Evolutionary conservation across 1,140 invertebrate genomes (phyloP).

Genomic region (Drosophila asahinai): DNA sequence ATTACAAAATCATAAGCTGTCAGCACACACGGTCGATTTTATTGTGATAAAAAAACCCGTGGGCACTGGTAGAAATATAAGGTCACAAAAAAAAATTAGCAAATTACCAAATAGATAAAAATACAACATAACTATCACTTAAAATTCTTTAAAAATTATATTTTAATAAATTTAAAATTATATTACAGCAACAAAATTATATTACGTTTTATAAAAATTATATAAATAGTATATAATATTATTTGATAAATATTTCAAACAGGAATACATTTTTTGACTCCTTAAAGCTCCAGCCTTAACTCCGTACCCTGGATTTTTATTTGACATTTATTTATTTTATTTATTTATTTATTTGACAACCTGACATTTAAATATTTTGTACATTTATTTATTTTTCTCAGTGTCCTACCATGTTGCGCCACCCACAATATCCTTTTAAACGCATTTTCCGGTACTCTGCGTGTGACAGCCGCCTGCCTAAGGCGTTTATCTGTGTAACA

Average conservation of each 20-base stretch:
- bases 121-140: neutral
- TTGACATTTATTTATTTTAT: too few relatives aligned
- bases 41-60: conserved; percentile 1
- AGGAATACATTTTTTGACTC: too few relatives aligned
- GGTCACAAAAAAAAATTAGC: neutral
- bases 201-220: too few relatives aligned
- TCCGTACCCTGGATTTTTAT: too few relatives aligned
- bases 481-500: conserved; percentile 79
- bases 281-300: too few relatives aligned
- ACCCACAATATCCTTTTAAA: conserved; percentile 43
- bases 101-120: neutral
- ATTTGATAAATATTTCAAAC: too few relatives aligned
- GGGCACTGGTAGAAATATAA: neutral
- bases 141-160: neutral
- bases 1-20: conserved; percentile 81
- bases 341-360: neutral
- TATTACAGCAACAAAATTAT: too few relatives aligned
- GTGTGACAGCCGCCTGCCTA: conserved; percentile 69
- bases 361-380: too few relatives aligned
- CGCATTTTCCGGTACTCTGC: conserved; percentile 63
- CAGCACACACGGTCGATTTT: conserved; percentile 33
- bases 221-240: too few relatives aligned
- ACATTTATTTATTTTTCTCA: neutral
- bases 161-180: too few relatives aligned
- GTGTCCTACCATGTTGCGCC: neutral